Evolutionary conservation across 2,113 vertebrate species (phyloP).

Genomic region (Sapayoa aenigma): DNA sequence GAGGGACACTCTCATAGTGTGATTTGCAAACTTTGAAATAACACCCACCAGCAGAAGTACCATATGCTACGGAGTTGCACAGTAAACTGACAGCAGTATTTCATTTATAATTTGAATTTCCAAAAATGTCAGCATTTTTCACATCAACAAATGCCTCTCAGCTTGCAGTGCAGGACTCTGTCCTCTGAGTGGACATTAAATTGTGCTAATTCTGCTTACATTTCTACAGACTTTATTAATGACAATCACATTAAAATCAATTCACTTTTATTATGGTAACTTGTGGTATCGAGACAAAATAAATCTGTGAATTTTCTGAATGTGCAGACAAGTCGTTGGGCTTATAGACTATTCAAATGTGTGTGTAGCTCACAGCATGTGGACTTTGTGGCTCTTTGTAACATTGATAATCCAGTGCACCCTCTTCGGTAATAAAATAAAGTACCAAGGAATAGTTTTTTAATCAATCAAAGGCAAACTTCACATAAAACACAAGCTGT

Average conservation of each 20-base stretch:
- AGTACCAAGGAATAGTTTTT: constrained; percentile 71
- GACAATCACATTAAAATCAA: not conserved
- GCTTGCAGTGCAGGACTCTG: constrained; percentile 37
- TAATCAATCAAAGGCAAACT: constrained; percentile 75
- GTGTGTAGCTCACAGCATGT: not conserved
- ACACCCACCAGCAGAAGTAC: constrained; percentile 81
- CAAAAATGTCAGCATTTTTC: constrained; percentile 76
- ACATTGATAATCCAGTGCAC: constrained; percentile 47
- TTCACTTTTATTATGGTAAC: not conserved
- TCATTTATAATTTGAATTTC: constrained; percentile 76
- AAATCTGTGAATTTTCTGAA: constrained; percentile 7
- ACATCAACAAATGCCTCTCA: constrained; percentile 65
- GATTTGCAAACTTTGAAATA: constrained; percentile 83
- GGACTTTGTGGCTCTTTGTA: constrained; percentile 24
- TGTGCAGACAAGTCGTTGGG: not conserved
- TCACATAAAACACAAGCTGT: constrained; percentile 78
- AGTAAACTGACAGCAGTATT: constrained; percentile 76
- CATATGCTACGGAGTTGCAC: constrained; percentile 76
- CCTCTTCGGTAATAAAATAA: constrained; percentile 66
- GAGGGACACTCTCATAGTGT: constrained; percentile 78
- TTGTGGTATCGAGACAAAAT: not conserved
- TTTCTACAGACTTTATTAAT: constrained; percentile 9
- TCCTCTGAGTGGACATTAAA: constrained; percentile 52
- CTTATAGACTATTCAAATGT: not conserved
- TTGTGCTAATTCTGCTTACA: constrained; percentile 29